Evolutionary conservation across 2,888 invertebrate species (phyloP).

Genomic region (Marasmarcha lunaedactyla): DNA sequence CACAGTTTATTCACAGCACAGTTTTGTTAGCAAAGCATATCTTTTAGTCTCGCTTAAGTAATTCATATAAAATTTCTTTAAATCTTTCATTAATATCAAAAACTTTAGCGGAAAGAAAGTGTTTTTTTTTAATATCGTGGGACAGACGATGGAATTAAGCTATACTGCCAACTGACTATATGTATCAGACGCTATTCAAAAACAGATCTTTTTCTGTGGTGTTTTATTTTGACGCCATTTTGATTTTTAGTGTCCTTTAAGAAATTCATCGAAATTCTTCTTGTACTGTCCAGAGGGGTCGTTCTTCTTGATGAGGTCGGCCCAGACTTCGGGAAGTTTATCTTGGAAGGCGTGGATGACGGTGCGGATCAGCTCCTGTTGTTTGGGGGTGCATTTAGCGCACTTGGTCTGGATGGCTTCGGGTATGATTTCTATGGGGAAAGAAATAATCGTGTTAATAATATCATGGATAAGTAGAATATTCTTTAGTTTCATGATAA

Average conservation of each 20-base stretch:
- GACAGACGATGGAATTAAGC: no score
- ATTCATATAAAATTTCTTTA: no score
- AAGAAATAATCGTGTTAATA: not conserved
- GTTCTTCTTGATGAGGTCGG: conserved; percentile 73
- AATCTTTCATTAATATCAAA: no score
- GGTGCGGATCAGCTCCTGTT: conserved; percentile 64
- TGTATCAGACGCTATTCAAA: no score
- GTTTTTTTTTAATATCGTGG: no score
- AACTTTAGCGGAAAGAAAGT: no score
- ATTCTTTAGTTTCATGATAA: not conserved
- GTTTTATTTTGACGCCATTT: no score
- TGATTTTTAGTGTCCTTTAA: not conserved
- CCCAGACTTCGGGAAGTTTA: conserved; percentile 74
- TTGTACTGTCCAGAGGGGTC: conserved; percentile 75
- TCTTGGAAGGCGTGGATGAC: conserved; percentile 74
- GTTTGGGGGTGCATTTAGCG: conserved; percentile 74
- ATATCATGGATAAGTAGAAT: not conserved
- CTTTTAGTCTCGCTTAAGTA: conserved; percentile 32
- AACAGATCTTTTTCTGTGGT: no score
- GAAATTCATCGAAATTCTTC: conserved; percentile 63
- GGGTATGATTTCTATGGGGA: conserved; percentile 37
- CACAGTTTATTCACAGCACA: no score
- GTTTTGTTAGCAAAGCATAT: conserved; percentile 5
- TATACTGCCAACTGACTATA: no score
- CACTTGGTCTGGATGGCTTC: conserved; percentile 61